Conservation (phyloP, 1,140 invertebrate species). For the Mizuhopecten yessoensis region DNA sequence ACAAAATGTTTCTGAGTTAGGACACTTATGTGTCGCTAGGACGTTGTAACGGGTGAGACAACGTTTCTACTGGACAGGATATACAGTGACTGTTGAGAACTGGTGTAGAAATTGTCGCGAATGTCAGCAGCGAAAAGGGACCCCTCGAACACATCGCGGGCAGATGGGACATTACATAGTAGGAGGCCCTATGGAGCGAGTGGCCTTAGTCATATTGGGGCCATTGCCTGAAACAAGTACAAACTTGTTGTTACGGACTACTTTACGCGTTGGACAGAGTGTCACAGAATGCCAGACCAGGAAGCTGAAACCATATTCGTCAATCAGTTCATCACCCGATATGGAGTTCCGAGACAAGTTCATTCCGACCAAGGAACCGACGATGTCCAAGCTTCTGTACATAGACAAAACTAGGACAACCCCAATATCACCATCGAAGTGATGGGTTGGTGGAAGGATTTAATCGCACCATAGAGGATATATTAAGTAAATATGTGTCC, state of each 20-base stretch:
- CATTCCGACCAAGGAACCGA: conserved; percentile 48
- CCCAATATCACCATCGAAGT: no score
- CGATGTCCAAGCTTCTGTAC: background rate
- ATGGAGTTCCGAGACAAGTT: no score
- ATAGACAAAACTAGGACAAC: no score
- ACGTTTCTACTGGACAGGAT: background rate
- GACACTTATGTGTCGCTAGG: background rate
- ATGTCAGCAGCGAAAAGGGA: no score
- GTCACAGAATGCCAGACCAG: background rate
- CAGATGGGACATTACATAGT: background rate
- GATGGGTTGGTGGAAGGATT: conserved; percentile 47
- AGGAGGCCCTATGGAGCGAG: no score
- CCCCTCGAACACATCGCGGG: no score
- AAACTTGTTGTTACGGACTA: background rate
- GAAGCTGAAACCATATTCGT: background rate
- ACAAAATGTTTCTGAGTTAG: background rate
- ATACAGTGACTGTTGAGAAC: background rate
- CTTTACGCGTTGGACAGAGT: no score
- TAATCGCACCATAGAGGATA: conserved; percentile 2
- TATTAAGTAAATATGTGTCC: no score
- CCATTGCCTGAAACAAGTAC: background rate
- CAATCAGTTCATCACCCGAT: no score
- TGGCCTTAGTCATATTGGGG: background rate
- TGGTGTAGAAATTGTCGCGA: no score
- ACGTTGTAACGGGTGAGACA: no score